A percentile compares a stretch with the other conserved stretches of the same genome.
Evolutionary conservation across 37 sponge, comb jelly and placozoan genomes (phyloP).

Genomic region (Halisarca cf. caerulea): DNA sequence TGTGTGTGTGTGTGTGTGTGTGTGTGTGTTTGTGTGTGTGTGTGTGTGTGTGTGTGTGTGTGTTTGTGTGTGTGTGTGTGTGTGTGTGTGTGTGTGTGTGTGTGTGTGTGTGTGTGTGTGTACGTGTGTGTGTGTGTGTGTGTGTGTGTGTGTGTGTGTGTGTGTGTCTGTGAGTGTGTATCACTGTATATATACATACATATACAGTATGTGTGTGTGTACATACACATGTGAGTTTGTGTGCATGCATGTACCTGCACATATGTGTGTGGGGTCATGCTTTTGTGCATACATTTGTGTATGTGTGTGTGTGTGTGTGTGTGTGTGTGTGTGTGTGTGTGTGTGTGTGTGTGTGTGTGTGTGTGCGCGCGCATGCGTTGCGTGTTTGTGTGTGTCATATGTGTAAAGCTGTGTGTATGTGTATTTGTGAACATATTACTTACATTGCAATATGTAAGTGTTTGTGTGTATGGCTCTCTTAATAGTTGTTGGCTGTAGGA

Average conservation of each 20-base stretch:
- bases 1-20: conserved; percentile 11
- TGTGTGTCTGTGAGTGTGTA: conserved; percentile 25
- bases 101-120: neutral
- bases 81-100: too few relatives aligned
- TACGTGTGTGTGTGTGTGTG: neutral
- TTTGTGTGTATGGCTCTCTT: neutral
- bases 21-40: neutral
- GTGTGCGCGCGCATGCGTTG: neutral
- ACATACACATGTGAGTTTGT: neutral
- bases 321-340: conserved; percentile 20
- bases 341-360: conserved; percentile 21
- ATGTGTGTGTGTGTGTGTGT: conserved; percentile 30
- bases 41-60: neutral
- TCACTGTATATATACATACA: neutral
- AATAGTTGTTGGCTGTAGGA: conserved; percentile 60
- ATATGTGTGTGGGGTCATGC: conserved; percentile 28
- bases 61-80: neutral
- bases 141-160: conserved; percentile 28
- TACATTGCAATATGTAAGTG: too few relatives aligned
- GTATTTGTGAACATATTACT: neutral
- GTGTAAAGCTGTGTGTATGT: neutral
- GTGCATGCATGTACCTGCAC: neutral
- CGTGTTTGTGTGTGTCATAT: neutral
- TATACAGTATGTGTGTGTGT: conserved; percentile 1
- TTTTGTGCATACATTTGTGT: neutral